phyloP scores from a whole-genome alignment of 1,140 invertebrate species.

The Thereuonema tuberculata region DNA sequence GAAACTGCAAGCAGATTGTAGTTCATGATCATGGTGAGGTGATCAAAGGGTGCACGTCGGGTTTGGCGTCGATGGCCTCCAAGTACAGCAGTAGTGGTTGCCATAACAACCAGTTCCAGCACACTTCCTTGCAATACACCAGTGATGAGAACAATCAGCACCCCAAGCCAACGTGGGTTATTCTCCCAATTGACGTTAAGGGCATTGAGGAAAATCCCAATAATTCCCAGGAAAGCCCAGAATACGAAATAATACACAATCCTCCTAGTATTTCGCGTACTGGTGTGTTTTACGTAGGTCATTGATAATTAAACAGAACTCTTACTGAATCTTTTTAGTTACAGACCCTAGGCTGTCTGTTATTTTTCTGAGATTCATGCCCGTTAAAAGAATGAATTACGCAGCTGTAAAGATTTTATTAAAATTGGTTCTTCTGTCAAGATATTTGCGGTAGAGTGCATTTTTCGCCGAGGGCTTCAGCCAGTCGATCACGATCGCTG shows the following conservation, averaged over 20 bases:
- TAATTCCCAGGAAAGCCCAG: slow-evolving; percentile 21
- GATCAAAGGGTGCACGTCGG: slow-evolving; percentile 13
- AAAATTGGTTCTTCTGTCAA: no score
- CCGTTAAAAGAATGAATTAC: no score
- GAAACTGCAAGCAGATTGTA: slow-evolving; percentile 26
- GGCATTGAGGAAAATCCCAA: slow-evolving; percentile 20
- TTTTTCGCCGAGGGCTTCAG: no score
- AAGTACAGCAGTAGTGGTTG: slow-evolving; percentile 22
- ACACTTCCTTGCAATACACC: slow-evolving; percentile 25
- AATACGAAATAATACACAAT: slow-evolving; percentile 22
- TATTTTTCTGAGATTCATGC: no score
- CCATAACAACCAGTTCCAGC: slow-evolving; percentile 24
- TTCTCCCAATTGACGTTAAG: slow-evolving; percentile 24
- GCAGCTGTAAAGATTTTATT: no score
- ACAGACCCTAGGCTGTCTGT: no score
- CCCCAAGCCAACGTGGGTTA: slow-evolving; percentile 21
- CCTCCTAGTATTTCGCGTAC: slow-evolving; percentile 4
- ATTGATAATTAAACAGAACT: no score
- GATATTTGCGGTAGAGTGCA: no score
- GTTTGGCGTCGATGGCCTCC: slow-evolving; percentile 21
- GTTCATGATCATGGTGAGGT: slow-evolving; percentile 23
- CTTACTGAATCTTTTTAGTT: no score
- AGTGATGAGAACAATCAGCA: slow-evolving; percentile 22
- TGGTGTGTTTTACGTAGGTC: neutral
- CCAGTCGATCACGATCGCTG: no score